Percentiles rank a stretch among this genome's conserved stretches.
Conservation (phyloP, 2,113 vertebrate species). For the Chrysemys picta region DNA sequence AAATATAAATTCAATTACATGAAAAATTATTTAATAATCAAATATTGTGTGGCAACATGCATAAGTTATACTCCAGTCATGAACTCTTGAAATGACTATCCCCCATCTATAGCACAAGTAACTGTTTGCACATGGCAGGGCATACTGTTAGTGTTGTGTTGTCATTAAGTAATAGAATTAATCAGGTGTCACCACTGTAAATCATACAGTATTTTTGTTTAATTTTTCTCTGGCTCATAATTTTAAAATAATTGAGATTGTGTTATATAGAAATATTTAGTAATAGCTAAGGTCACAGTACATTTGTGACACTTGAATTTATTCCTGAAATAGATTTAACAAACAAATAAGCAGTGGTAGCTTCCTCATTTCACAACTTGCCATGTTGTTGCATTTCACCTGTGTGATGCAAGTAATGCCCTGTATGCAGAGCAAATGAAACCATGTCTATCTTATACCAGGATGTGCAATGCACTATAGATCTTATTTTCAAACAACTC, state of each 20-base stretch:
- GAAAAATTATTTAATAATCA: not conserved
- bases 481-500: not conserved
- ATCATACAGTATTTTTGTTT: not conserved
- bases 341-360: not conserved
- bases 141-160: not conserved
- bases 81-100: not conserved
- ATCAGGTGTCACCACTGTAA: not conserved
- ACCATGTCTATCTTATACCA: not conserved
- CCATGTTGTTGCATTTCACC: not conserved
- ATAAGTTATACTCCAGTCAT: not conserved
- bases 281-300: not conserved
- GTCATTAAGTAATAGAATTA: not conserved
- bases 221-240: not conserved
- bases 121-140: not conserved
- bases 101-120: not conserved
- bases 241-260: not conserved
- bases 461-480: not conserved
- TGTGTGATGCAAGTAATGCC: not conserved
- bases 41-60: not conserved
- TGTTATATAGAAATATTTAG: not conserved
- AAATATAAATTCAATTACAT: not conserved
- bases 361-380: not conserved
- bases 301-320: not conserved
- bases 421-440: not conserved
- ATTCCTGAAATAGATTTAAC: not conserved